Evolutionary conservation across 2,113 vertebrate species (phyloP).

Genomic region (Coracopsis vasa): DNA sequence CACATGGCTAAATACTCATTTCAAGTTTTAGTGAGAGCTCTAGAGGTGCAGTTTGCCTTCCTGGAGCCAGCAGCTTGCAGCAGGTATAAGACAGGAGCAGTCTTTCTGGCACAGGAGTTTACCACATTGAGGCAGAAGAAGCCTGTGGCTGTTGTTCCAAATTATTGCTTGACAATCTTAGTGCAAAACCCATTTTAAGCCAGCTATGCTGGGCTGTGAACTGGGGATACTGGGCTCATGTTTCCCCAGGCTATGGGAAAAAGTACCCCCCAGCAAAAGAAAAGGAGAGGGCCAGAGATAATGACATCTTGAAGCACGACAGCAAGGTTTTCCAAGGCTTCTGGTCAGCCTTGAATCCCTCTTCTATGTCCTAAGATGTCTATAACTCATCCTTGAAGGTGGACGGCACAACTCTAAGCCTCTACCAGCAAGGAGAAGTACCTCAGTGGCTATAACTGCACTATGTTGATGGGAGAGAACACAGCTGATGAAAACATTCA

Average conservation of each 20-base stretch:
- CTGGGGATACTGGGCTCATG: fast-evolving
- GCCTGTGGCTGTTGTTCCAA: not conserved
- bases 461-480: not conserved
- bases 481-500: not conserved
- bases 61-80: not conserved
- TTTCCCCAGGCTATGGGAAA: not conserved
- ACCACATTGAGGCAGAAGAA: not conserved
- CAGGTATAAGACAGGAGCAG: not conserved
- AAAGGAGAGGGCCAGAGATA: not conserved
- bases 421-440: not conserved
- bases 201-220: not conserved
- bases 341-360: not conserved
- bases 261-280: not conserved
- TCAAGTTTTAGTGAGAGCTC: not conserved
- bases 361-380: not conserved
- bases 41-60: not conserved
- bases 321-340: not conserved
- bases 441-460: not conserved
- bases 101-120: not conserved
- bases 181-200: not conserved
- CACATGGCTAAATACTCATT: not conserved
- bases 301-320: not conserved
- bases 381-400: not conserved
- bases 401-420: not conserved
- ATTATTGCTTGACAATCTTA: not conserved